Evolutionary conservation across 2,113 vertebrate species (phyloP).

Genomic region (Thalassoma bifasciatum): DNA sequence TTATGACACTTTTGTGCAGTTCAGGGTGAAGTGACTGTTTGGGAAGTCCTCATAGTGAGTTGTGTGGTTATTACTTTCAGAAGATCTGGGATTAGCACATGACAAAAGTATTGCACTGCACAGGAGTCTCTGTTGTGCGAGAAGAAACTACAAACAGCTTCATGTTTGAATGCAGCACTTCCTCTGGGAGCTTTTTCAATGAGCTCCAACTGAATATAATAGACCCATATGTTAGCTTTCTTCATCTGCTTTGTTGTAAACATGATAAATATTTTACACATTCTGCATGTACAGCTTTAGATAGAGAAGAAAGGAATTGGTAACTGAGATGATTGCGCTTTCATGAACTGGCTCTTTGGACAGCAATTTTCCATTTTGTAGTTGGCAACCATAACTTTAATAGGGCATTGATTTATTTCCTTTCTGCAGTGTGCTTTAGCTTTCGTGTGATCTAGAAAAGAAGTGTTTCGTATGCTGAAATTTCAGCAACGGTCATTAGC

Average conservation of each 20-base stretch:
- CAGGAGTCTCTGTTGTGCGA: background rate
- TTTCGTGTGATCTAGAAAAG: no score
- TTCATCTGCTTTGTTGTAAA: background rate
- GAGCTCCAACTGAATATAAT: slow-evolving; percentile 11
- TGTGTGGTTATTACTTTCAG: slow-evolving; percentile 43
- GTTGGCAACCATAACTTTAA: no score
- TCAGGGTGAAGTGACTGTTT: slow-evolving; percentile 11
- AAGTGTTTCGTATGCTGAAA: no score
- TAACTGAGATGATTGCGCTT: no score
- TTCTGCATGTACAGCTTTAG: no score
- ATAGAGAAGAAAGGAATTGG: no score
- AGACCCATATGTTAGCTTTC: background rate
- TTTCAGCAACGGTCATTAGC: no score
- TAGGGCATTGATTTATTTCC: no score
- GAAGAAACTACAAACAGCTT: slow-evolving; percentile 31
- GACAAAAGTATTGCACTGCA: slow-evolving; percentile 30
- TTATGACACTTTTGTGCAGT: slow-evolving; percentile 17
- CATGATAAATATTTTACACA: no score
- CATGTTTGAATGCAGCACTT: slow-evolving; percentile 6
- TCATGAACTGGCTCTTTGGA: no score
- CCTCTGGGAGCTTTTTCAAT: slow-evolving; percentile 41
- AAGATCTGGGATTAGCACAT: slow-evolving; percentile 28
- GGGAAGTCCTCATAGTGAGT: slow-evolving; percentile 14
- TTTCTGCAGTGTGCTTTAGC: no score
- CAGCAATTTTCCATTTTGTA: no score